Evolutionary conservation across 2,797 vertebrate species (phyloP).

Genomic region (Carapus acus): DNA sequence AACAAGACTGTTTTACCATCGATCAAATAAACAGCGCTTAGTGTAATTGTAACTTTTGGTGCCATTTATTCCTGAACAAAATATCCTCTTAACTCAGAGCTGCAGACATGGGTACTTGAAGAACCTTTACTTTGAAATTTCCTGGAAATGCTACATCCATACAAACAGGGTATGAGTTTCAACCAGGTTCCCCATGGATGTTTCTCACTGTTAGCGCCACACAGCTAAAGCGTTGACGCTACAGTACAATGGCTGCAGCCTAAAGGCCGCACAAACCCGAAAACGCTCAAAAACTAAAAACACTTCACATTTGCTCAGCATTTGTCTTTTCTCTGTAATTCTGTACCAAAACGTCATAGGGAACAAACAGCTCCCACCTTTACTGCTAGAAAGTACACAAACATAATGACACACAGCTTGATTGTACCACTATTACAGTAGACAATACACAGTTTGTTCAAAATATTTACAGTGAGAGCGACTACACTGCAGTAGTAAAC

Average conservation of each 20-base stretch:
- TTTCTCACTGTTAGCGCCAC: too few species aligned
- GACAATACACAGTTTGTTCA: too few species aligned
- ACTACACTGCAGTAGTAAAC: conserved; percentile 32
- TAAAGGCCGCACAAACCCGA: conserved; percentile 40
- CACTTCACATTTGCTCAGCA: background rate
- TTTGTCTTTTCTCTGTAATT: background rate
- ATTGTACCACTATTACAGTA: too few species aligned
- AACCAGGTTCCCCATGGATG: too few species aligned
- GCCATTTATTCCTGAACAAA: background rate
- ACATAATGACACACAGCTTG: background rate
- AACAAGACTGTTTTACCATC: conserved; percentile 10
- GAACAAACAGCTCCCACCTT: background rate
- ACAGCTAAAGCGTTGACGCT: conserved; percentile 51
- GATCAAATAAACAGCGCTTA: background rate
- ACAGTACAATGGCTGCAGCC: conserved; percentile 55
- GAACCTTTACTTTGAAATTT: background rate
- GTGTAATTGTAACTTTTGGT: background rate
- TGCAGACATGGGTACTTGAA: background rate
- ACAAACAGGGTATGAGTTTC: too few species aligned
- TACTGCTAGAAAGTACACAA: background rate
- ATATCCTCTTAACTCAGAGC: background rate
- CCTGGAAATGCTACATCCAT: conserved; percentile 30
- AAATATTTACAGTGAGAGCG: background rate
- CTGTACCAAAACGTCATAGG: conserved; percentile 34
- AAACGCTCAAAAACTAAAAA: too few species aligned